Evolutionary conservation across 2,888 invertebrate genomes (phyloP), one percentile per base, ranked within the genome.

Genomic region (Apamea crenata): DNA sequence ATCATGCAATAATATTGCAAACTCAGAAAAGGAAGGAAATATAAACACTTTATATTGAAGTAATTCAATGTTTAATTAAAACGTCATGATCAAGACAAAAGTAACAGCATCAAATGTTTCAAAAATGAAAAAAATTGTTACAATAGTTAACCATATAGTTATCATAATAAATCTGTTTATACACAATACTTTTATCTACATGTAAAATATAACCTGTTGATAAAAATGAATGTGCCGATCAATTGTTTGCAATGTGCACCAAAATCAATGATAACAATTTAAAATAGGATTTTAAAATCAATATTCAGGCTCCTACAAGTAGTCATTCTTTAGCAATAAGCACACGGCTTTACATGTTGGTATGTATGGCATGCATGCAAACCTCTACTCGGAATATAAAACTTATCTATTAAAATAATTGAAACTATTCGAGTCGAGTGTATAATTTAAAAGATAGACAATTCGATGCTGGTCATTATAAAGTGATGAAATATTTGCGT

Each of bases 41-140:
- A 77, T 8, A 83, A 85, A 85, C 72, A 75, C 77, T 25, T 65
- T 68, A 29, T 89, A 79, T 89, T 91, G 88, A 94, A 94, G 94
- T 95, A 94, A 94, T 94, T 93, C 92, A 96, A 94, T 95, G 94
- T 96, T 96, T 96, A 96, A 96, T 96, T 90, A 94, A 95, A 96
- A 95, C 95, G 94, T 95, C 95, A 95, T 96, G 95, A 96, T 96
- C 95, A 94, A 92, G 94, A 94, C 92, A 94, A 95, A 95, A 94
- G 92, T 95, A 96, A 96, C 95, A 95, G 94, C 94, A 93, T 95
- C 94, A 95, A 95, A 95, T 93, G 91, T 93, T 95, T 93, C 91
- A 94, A 95, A 94, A 96, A 95, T 92, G 89, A 94, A 94, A 94
- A 93, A 92, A 91, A 86, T 92, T 90, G 91, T 93, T 93, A 91